Evolutionary conservation across 2,113 vertebrate genomes (phyloP).

Genomic region (Thamnophis sirtalis): DNA sequence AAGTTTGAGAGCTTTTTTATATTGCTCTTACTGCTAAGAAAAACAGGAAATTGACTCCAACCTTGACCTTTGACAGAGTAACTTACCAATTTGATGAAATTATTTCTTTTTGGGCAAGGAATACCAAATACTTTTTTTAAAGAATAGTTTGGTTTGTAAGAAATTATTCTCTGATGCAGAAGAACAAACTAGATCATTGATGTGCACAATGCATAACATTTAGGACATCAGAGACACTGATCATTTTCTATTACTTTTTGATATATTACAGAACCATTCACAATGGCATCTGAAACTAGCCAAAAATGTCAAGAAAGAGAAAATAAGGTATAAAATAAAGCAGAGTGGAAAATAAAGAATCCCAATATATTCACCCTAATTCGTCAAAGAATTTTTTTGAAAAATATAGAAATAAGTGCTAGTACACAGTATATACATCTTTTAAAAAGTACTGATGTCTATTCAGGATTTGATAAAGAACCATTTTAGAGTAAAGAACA

Average conservation of each 20-base stretch:
- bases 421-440: neutral
- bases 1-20: constrained; percentile 47
- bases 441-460: neutral
- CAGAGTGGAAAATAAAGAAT: neutral
- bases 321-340: neutral
- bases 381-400: neutral
- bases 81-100: constrained; percentile 31
- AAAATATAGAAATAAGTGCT: neutral
- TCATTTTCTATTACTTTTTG: constrained; percentile 25
- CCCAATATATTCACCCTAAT: neutral
- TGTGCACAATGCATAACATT: constrained; percentile 24
- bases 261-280: constrained; percentile 7
- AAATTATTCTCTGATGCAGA: constrained; percentile 35
- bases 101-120: constrained; percentile 10
- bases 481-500: neutral
- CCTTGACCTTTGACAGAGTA: constrained; percentile 25
- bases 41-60: constrained; percentile 52
- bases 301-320: neutral
- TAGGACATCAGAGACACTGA: constrained; percentile 16
- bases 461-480: neutral
- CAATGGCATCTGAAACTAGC: constrained; percentile 8
- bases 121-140: neutral
- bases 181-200: constrained; percentile 52
- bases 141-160: constrained; percentile 42
- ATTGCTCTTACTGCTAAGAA: constrained; percentile 50